Evolutionary conservation across 2,113 vertebrate species (phyloP).

Genomic region (Piaya cayana): DNA sequence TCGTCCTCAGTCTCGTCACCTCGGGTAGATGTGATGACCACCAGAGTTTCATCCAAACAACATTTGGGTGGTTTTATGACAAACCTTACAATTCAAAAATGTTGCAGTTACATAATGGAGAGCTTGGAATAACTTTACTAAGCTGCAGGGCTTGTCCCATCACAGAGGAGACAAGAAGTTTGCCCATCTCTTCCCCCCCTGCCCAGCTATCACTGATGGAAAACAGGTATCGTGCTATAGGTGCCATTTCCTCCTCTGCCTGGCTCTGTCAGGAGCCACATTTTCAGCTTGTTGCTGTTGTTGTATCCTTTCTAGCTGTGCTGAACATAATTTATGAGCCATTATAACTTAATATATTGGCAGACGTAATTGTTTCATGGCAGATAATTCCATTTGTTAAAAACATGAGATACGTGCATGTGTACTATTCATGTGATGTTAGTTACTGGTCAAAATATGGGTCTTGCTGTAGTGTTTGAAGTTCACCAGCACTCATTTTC

Average conservation of each 20-base stretch:
- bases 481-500: not conserved
- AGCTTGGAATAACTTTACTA: not conserved
- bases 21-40: not conserved
- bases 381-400: not conserved
- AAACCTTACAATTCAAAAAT: not conserved
- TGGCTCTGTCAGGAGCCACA: not conserved
- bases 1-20: no score
- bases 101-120: not conserved
- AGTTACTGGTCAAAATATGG: not conserved
- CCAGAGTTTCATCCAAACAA: not conserved
- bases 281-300: not conserved
- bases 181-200: not conserved
- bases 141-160: not conserved
- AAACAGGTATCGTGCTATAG: not conserved
- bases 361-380: not conserved
- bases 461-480: accelerated
- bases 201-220: not conserved
- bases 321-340: not conserved
- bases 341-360: not conserved
- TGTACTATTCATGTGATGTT: not conserved
- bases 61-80: accelerated
- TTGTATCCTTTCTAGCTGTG: not conserved
- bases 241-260: not conserved
- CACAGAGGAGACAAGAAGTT: not conserved
- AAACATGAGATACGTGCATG: not conserved